Percentiles rank a stretch among this genome's conserved stretches.
Evolutionary conservation across 2,113 vertebrate species (phyloP).

Genomic region (Cervus canadensis): DNA sequence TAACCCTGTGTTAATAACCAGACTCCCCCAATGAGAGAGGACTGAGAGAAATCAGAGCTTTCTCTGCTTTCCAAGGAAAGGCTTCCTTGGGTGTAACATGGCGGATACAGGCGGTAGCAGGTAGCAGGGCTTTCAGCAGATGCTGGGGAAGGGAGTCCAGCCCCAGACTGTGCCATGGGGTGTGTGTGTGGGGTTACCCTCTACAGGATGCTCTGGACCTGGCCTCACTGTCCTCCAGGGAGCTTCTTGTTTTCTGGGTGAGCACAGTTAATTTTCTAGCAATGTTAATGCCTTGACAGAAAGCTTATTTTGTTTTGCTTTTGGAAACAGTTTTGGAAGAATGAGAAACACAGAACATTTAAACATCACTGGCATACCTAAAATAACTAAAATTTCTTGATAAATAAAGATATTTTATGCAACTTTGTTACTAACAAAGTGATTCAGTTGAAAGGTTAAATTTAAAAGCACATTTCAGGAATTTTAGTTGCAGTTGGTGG

Average conservation of each 20-base stretch:
- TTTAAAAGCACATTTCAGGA: background rate
- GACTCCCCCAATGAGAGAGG: background rate
- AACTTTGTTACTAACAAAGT: background rate
- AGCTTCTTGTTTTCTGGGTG: background rate
- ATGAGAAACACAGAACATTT: background rate
- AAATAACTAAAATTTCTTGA: background rate
- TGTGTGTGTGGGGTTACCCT: accelerated
- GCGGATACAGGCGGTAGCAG: background rate
- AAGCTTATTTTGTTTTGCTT: slow-evolving; percentile 5
- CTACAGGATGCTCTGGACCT: background rate
- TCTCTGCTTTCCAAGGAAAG: background rate
- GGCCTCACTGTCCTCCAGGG: background rate
- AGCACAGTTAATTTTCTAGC: background rate
- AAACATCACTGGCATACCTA: background rate
- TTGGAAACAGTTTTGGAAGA: background rate
- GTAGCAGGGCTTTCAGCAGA: background rate
- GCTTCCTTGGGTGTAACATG: background rate
- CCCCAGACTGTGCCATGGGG: background rate
- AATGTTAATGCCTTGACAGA: background rate
- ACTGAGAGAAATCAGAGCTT: background rate
- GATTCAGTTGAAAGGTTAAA: background rate
- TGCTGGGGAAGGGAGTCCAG: background rate
- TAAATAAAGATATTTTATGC: background rate
- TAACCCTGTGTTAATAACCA: background rate
- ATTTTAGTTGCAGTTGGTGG: background rate